Evolutionary conservation across 1,140 invertebrate genomes (phyloP), one percentile per base, ranked within the genome.

Genomic region (Drosophila nasuta): DNA sequence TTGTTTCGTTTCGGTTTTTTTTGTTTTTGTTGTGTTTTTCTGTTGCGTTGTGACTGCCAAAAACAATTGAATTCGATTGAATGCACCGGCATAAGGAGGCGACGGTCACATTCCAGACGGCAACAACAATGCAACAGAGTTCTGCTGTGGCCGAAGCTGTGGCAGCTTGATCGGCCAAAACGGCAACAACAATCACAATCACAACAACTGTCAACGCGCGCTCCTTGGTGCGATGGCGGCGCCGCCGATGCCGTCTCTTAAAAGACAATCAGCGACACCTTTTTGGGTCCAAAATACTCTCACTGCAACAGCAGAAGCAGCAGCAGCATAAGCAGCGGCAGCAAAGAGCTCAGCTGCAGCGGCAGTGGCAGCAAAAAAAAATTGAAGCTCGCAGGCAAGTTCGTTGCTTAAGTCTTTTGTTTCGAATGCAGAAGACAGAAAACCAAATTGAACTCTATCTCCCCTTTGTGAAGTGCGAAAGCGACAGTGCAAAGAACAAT

Each of bases 261-360:
- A 91, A 91, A 91, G 88, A 91, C 88, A 91, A 91, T 91, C 88
- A 89, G 89, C 88, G 83, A 91, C 88, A 91, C 88, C 89, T 91
- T 88, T 91, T 91, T 89, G 81, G 81, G 83, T 79, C 76, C 88
- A 90, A 90, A 90, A 90, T 90, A 89, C 86, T 91, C 70, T 82
- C 80, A 80, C 75, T 71, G 85, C 58, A 45, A 35, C 70, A 73
- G 58, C 8, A 28, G 38, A 35, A 30, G 58, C 11, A 46, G 56
- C 58, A 60, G 35, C 41, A 13, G 54, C 20, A 20, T 20, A 20
- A 28, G 51, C 48, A 28, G 51, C 48, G 17, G 59, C 15, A 46
- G 56, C 58, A 68, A 13, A 46, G 7, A 38, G 41, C 15, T 52
- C 43, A 75, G 51, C 25, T 46, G 64, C 49, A 57, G 54, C 75